Base-by-base conservation (phyloP, 1,140 invertebrate genomes). In the Drosophila lacteicornis region DNA sequence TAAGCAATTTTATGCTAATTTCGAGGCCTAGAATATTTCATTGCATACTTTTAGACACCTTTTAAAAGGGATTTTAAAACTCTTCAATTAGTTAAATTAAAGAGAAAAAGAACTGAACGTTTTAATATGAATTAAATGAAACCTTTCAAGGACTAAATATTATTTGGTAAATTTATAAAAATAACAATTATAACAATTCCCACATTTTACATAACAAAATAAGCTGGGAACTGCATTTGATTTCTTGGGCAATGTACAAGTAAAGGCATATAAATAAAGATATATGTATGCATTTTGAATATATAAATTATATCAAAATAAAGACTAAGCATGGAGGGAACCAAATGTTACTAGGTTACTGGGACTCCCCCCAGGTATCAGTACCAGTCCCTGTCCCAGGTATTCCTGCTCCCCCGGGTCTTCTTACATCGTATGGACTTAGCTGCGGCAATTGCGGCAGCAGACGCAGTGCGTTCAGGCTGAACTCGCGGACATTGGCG, bases 381-480 rank as follows among this genome's bases (percentile, higher is more conserved):
- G 5, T n/a, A 27, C 22, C 47, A 9, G 15, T 15, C 1, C 25
- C 15, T 3, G 13, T 50, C 8, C 15, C 33, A 33, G 33, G 9
- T 9, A 33, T 8, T 33, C 9, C 8, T 8, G 17, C n/a, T 38
- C n/a, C 5, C 17, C 56, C 12, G 38, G 58, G 50, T 70, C 84
- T 92, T 70, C 84, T 92, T 61, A 92, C 91, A 84, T 92, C 91
- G 75, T 92, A 92, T 22, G 91, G 91, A 61, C 91, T 91, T 7
- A 92, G 67, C 53, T 92, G 90, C 1, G 90, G 86, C 47, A 92
- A 47, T 63, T 91, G 87, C 22, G 85, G 79, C 22, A 91, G 58
- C 53, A 91, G 58, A 0, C 85, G 86, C 30, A 91, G 27, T n/a
- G 85, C 82, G 73, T 85, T 90, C 19, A 86, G 66, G 51, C 86